A percentile compares a stretch with the other conserved stretches of the same genome.
phyloP scores from a whole-genome alignment of 2,113 vertebrate species.

The Clarias magur region DNA sequence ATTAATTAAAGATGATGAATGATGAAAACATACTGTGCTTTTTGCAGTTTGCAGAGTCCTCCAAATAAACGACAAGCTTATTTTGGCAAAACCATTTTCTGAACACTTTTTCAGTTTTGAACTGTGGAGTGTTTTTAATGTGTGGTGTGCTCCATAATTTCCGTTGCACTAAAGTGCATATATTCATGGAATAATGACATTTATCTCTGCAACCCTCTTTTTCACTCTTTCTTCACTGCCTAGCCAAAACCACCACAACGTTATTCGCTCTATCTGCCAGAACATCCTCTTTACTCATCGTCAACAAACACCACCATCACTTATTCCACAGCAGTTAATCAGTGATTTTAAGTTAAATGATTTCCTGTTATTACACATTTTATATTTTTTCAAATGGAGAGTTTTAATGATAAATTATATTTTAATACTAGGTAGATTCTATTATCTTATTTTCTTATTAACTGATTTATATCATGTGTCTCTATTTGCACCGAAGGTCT shows the following conservation, averaged over 20 bases:
- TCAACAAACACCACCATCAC: slow-evolving; percentile 19
- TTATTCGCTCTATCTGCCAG: slow-evolving; percentile 8
- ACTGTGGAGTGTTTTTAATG: neutral
- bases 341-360: neutral
- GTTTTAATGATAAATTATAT: neutral
- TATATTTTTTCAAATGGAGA: neutral
- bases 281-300: slow-evolving; percentile 18
- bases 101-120: neutral
- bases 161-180: neutral
- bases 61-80: neutral
- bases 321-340: neutral
- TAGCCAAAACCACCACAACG: slow-evolving; percentile 15
- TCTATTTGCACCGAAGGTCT: neutral
- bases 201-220: slow-evolving; percentile 17
- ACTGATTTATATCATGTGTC: neutral
- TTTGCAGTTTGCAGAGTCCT: neutral
- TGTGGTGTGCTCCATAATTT: neutral
- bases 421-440: neutral
- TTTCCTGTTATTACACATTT: slow-evolving; percentile 10
- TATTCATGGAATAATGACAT: neutral
- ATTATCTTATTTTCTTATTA: slow-evolving; percentile 12
- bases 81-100: slow-evolving; percentile 2
- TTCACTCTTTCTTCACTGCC: neutral
- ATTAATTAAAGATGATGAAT: neutral
- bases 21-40: neutral